Conservation (phyloP, 2,888 invertebrate species). For the Mamestra brassicae region DNA sequence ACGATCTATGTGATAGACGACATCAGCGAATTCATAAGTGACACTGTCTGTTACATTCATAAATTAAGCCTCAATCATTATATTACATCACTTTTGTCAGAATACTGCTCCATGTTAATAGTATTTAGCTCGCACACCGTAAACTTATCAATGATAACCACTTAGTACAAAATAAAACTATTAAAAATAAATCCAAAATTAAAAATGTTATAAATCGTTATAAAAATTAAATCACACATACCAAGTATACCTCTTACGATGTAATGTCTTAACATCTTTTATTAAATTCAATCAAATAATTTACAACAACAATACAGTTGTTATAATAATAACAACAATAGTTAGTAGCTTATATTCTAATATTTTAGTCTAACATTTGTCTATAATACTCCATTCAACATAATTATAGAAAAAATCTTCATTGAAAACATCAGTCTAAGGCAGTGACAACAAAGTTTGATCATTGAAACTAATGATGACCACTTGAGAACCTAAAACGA, state of each 20-base stretch:
- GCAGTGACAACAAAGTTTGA: constrained; percentile 88
- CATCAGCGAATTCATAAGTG: constrained; percentile 65
- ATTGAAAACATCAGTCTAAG: constrained; percentile 89
- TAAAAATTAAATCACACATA: constrained; percentile 84
- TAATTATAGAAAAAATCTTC: constrained; percentile 79
- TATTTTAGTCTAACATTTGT: constrained; percentile 79
- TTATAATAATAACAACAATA: constrained; percentile 86
- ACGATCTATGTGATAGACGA: constrained; percentile 46
- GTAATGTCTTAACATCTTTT: constrained; percentile 81
- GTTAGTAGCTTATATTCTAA: constrained; percentile 80
- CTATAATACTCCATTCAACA: constrained; percentile 83
- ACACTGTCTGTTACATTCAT: constrained; percentile 66
- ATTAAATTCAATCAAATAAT: constrained; percentile 88
- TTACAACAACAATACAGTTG: constrained; percentile 87
- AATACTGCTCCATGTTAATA: constrained; percentile 81
- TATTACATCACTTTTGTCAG: constrained; percentile 82
- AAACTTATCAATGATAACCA: constrained; percentile 76
- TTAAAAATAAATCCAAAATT: constrained; percentile 76
- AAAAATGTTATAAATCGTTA: constrained; percentile 78
- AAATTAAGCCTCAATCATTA: constrained; percentile 83
- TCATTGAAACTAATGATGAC: constrained; percentile 69
- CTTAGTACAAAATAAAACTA: constrained; percentile 74
- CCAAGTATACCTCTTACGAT: constrained; percentile 77
- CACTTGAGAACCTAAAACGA: constrained; percentile 49
- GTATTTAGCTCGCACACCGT: constrained; percentile 75